phyloP scores from a whole-genome alignment of 2,113 vertebrate species.

The Cinclus mexicanus region DNA sequence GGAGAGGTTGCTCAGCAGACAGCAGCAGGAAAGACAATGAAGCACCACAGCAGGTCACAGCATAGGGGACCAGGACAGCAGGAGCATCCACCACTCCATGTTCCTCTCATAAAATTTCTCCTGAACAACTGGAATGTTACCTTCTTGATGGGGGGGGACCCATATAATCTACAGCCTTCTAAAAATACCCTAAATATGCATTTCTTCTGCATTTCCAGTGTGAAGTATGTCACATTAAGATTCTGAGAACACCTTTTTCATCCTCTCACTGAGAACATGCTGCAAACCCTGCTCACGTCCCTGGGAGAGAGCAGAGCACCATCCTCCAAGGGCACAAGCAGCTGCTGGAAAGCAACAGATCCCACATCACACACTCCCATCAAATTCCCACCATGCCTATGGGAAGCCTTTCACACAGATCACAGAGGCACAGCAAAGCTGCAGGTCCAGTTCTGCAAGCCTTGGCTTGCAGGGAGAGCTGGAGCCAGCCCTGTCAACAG shows the following conservation, averaged over 20 bases:
- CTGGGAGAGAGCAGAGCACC: not conserved
- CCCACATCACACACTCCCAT: not conserved
- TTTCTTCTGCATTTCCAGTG: not conserved
- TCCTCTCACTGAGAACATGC: not conserved
- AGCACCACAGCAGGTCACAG: accelerated
- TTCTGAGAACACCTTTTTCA: not conserved
- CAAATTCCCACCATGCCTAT: not conserved
- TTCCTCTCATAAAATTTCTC: not conserved
- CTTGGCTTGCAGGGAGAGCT: not conserved
- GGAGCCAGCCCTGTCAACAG: not conserved
- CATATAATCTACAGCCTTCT: not conserved
- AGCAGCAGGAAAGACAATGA: not conserved
- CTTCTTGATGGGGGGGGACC: not conserved
- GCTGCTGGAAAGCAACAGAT: not conserved
- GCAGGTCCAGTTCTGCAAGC: constrained; percentile 17
- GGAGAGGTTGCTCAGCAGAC: not conserved
- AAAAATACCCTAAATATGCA: not conserved
- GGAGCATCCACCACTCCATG: not conserved
- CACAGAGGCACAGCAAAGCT: not conserved
- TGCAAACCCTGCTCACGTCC: accelerated
- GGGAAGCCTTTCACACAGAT: not conserved
- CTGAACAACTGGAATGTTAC: not conserved
- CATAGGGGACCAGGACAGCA: not conserved
- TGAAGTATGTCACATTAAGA: not conserved
- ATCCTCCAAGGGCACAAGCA: not conserved